Conservation (phyloP, 2,797 vertebrate genomes). For the Pseudotriccus pelzelni region DNA sequence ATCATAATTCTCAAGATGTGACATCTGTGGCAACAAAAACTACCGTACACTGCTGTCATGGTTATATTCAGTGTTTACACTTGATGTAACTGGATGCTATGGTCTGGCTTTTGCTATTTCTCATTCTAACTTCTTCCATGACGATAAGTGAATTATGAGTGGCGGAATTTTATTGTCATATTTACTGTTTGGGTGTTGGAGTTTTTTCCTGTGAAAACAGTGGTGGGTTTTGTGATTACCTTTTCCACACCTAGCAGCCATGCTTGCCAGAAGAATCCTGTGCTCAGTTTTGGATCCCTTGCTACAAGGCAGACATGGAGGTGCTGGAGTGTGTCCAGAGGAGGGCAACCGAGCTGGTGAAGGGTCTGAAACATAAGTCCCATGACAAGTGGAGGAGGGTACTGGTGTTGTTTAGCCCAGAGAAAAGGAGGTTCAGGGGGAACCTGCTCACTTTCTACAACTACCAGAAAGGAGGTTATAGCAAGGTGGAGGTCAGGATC, state of each 20-base stretch:
- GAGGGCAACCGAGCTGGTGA: background rate
- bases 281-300: background rate
- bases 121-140: background rate
- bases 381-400: background rate
- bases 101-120: background rate
- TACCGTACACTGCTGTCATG: background rate
- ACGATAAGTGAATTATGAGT: background rate
- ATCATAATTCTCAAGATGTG: background rate
- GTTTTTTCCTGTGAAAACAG: background rate
- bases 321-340: background rate
- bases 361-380: background rate
- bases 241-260: background rate
- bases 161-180: background rate
- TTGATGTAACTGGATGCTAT: background rate
- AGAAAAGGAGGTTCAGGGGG: background rate
- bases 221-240: background rate
- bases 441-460: background rate
- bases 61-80: background rate
- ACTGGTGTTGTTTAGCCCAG: background rate
- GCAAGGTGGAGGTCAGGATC: rapidly evolving
- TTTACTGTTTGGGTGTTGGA: background rate
- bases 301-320: background rate
- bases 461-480: background rate
- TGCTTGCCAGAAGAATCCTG: background rate
- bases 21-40: background rate